Conservation (phyloP, 2,797 vertebrate species). For the Helarctos malayanus region DNA sequence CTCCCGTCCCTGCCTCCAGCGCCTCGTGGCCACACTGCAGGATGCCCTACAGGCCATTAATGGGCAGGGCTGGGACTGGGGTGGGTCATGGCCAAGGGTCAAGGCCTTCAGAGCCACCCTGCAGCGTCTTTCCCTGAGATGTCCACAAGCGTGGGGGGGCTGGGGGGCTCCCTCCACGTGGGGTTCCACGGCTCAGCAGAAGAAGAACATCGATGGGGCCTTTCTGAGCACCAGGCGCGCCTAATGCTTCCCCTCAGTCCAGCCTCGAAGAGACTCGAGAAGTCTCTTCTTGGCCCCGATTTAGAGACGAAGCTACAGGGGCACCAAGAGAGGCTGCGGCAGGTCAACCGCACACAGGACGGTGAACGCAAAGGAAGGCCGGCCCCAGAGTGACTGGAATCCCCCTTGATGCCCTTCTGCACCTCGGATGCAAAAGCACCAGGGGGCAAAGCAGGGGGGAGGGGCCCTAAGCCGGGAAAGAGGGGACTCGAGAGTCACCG, state of each 20-base stretch:
- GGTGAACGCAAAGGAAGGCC: background rate
- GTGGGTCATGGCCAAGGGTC: background rate
- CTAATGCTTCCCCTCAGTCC: accelerated
- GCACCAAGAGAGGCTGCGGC: background rate
- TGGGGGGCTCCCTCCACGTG: accelerated
- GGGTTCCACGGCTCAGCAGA: accelerated
- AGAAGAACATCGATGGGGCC: accelerated
- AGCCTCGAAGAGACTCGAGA: background rate
- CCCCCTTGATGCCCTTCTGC: background rate
- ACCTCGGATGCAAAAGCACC: background rate
- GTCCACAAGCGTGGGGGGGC: accelerated
- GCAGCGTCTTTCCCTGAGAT: background rate
- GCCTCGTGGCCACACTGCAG: accelerated
- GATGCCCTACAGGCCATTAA: accelerated
- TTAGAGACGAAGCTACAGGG: background rate
- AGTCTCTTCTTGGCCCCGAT: background rate
- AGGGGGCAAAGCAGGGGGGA: accelerated
- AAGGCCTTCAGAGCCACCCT: background rate
- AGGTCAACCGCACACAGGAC: background rate
- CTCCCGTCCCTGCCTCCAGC: background rate
- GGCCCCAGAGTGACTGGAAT: background rate
- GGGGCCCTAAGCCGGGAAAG: background rate
- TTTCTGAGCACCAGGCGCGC: background rate
- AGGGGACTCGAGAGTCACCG: accelerated
- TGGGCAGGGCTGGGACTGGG: background rate